Conservation (phyloP, 2,113 vertebrate species). For the Phyllopteryx taeniolatus region DNA sequence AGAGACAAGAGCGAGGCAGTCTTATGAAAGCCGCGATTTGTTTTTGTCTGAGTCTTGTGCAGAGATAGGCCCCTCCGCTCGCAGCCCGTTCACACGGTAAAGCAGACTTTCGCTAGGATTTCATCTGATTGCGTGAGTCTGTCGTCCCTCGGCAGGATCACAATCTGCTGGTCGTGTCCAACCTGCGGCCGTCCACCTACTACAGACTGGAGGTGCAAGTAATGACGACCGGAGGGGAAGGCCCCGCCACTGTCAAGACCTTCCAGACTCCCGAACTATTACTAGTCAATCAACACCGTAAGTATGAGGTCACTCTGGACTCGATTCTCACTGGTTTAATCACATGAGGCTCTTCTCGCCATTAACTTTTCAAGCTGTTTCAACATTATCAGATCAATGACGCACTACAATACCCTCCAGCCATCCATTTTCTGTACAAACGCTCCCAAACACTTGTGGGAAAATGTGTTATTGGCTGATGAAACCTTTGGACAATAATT, state of each 20-base stretch:
- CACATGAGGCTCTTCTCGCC: not conserved
- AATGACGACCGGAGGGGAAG: constrained; percentile 84
- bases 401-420: not conserved
- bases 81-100: constrained; percentile 10
- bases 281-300: constrained; percentile 77
- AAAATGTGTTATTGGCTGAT: no score
- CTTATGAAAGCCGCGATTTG: constrained; percentile 61
- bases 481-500: no score
- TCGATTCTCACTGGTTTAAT: not conserved
- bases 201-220: constrained; percentile 91
- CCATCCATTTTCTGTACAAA: not conserved
- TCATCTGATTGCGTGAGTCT: constrained; percentile 43
- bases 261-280: constrained; percentile 83
- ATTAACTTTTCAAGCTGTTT: not conserved
- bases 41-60: constrained; percentile 56
- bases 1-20: constrained; percentile 39
- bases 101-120: constrained; percentile 20
- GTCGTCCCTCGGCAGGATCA: constrained; percentile 74
- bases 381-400: not conserved
- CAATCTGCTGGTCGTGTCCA: constrained; percentile 80
- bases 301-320: constrained; percentile 49
- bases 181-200: constrained; percentile 82
- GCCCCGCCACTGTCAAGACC: constrained; percentile 83
- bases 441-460: no score
- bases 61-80: constrained; percentile 32